Base-by-base conservation (phyloP, 2,113 vertebrate genomes). In the Dromas ardeola region DNA sequence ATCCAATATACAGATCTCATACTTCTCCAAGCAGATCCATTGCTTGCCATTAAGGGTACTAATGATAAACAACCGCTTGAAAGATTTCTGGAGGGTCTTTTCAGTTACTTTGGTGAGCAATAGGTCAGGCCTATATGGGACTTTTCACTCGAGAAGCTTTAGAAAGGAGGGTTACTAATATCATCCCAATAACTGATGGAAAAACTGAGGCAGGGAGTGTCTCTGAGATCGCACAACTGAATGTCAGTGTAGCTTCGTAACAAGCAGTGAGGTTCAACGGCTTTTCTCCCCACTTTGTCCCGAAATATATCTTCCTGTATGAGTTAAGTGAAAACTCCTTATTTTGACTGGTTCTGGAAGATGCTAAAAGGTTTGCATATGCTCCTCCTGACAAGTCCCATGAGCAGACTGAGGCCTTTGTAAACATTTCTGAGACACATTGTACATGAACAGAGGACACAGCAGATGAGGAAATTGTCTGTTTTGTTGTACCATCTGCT, bases 401-500 rank as follows among this genome's bases (percentile, higher is more conserved):
- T 72, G 93, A 73, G 58, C 77, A 94, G 81, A 85, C 53, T 2
- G 11, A 34, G 36, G 77, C 73, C 70, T 95, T 84, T 94, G 81
- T 94, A 95, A 96, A 92, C 84, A 77, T 62, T 95, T 92, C 86
- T 85, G 86, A 87, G 86, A 59, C 70, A 66, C 70, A 87, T 82
- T 95, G 93, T 87, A 91, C 69, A 34, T 21, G 86, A 95, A 94
- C 84, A 15, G 25, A 91, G 74, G 77, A 84, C 70, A 55, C 26
- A 58, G 66, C 95, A 96, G 96, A 95, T 78, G 96, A 96, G 81
- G 81, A 95, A 95, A 89, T 13, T 93, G 70, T 90, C 95, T 95
- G 95, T 95, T 96, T 97, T 97, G 96, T 96, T 95, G 81, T 93
- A 50, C 95, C 97, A 97, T 96, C 96, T 97, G 97, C 94, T 85